These are phyloP conservation scores for Perccottus glenii DNA, from an alignment of 2,113 vertebrate species.

Conservation along the genomic window DNA sequence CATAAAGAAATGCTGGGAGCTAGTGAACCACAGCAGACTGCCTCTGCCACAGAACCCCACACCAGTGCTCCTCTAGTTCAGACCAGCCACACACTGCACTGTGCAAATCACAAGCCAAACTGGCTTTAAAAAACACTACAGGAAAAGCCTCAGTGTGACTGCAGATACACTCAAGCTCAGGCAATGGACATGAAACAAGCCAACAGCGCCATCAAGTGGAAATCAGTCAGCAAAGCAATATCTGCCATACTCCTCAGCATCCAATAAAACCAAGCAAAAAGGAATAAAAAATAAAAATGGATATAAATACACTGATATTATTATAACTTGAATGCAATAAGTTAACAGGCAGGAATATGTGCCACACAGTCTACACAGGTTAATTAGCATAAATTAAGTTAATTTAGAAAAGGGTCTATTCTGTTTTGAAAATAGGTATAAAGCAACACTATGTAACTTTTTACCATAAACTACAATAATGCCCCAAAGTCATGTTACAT, in stretches of 20 bases:
- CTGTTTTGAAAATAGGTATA: too few relatives aligned
- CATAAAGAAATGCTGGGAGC: constrained; percentile 36
- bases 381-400: too few relatives aligned
- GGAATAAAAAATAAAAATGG: too few relatives aligned
- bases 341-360: too few relatives aligned
- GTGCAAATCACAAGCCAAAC: constrained; percentile 64
- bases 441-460: too few relatives aligned
- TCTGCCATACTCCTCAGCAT: not conserved
- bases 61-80: constrained; percentile 81
- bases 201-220: constrained; percentile 52
- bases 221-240: constrained; percentile 4
- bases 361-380: too few relatives aligned
- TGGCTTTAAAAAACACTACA: constrained; percentile 10
- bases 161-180: constrained; percentile 34
- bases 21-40: constrained; percentile 20
- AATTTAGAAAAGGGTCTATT: too few relatives aligned
- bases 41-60: constrained; percentile 56
- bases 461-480: too few relatives aligned
- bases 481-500: too few relatives aligned
- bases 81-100: constrained; percentile 83
- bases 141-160: not conserved
- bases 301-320: too few relatives aligned
- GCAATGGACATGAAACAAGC: constrained; percentile 36
- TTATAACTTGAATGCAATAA: too few relatives aligned
- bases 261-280: not conserved